Base-by-base conservation (phyloP, 35 echinoderm and acorn worm genomes). In the Diadema setosum region DNA sequence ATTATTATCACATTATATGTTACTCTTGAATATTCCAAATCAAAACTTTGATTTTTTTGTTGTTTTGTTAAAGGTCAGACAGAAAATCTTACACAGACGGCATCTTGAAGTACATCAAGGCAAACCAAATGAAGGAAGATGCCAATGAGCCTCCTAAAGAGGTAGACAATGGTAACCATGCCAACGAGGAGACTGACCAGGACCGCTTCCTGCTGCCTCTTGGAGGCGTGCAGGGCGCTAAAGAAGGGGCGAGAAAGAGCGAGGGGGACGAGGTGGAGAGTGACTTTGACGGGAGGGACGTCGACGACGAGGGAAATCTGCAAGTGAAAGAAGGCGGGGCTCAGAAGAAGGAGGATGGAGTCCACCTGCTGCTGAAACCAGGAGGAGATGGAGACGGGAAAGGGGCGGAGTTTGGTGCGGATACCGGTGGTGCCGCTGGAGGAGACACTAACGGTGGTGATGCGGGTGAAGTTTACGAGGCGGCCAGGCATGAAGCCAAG, bases 251-350 rank as follows among this genome's bases (percentile, higher is more conserved):
- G 1, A 67, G 12, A 24, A 81, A 45, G 75, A 81, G 44, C 5
- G 82, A 58, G 33, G 11, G 82, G 15, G 55, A 39, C 58, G 31
- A 80, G 25, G 55, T 80, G 15, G 86, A 88, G 16, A 70, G 65
- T 6, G 70, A 78, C 18, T 70, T 80, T n/a, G 56, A 45, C 15
- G 86, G 75, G 75, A 39, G 86, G 26, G 73, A 81, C 6, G 73
- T 48, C 14, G 45, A 73, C 27, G 46, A 81, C 3, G 25, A 81
- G 4, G 70, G 61, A n/a, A 70, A 29, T 29, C 20, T 40, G 35
- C 23, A 78, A 7, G 14, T 78, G 15, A 42, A 42, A 41, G 83
- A 63, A 14, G 40, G 46, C 60, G 43, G 46, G 9, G 61, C 23
- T 32, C 30, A 70, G 37, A 12, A 33, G 84, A 26, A 70, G 40